phyloP scores from a whole-genome alignment of 2,113 vertebrate genomes.

The Sciurus niger region DNA sequence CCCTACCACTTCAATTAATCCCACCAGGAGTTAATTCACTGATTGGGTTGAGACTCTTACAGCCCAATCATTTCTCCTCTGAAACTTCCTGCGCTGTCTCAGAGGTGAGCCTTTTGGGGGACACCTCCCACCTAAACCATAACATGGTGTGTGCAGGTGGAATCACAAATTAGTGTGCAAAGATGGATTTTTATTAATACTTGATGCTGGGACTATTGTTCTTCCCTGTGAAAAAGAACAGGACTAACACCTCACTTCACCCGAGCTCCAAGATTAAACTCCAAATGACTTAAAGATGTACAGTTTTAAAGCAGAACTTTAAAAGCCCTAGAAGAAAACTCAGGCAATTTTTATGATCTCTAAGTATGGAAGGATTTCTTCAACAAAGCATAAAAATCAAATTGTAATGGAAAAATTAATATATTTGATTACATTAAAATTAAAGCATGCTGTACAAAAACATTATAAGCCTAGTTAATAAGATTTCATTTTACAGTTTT shows the following conservation, averaged over 20 bases:
- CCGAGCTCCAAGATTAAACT: background rate
- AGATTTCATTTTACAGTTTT: background rate
- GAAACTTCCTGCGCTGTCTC: no score
- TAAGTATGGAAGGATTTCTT: background rate
- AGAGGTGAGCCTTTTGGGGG: no score
- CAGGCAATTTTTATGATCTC: background rate
- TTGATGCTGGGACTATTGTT: background rate
- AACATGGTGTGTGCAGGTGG: background rate
- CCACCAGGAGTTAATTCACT: no score
- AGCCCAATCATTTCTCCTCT: no score
- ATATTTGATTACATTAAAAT: conserved; percentile 37
- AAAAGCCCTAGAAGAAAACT: background rate
- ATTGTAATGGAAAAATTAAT: conserved; percentile 23
- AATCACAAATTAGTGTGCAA: background rate
- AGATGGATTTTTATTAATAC: background rate
- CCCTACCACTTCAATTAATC: no score
- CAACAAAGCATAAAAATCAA: background rate
- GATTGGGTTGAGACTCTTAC: no score
- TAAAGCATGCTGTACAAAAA: background rate
- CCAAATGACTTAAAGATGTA: background rate
- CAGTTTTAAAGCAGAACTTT: background rate
- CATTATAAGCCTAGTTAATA: background rate
- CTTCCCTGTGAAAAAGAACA: background rate
- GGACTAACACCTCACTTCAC: background rate
- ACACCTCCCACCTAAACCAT: no score